Base-by-base conservation (phyloP, 1,140 invertebrate genomes). In the Zaprionus capensis region DNA sequence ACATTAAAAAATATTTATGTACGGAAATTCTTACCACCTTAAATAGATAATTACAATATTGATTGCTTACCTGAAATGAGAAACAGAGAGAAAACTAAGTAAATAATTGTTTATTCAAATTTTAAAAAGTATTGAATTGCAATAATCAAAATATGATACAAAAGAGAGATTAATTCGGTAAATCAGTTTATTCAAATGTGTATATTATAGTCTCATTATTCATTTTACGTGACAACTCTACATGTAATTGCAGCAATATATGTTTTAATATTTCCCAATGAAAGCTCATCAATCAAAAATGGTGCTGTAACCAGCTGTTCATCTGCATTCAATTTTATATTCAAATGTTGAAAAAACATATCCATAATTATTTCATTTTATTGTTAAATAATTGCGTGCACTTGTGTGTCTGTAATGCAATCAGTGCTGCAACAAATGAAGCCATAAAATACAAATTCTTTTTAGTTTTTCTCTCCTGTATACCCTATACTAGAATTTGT, bases 321-420 rank as follows among this genome's bases (percentile, higher is more conserved):
- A 34, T 68, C 71, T 68, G 79, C 81, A 75, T 73, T 65, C 49
- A 20, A 71, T 46, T 56, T 34, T 15, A 31, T 36, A 56, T 46
- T 44, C 22, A 55, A 53, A 71, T 71, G 31, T 56, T 41, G 2
- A 41, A 49, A 58, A 17, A 58, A 34, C 31, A 34, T 14, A 15
- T 17, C 34, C 31, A 58, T 20, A 22, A 17, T 34, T 34, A 4
- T 20, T 31, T 34, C 1, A 38, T 34, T 36, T 58, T 36, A 38
- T 58, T 36, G 31, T 36, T 22, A 36, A 38, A 36, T 36, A 38
- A 58, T 58, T n/a, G 34, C 31, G 20, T 20, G 56, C 34, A 20
- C 17, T 58, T 58, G 31, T 58, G 28, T 26, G 7, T 14, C 38
- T 41, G 38, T n/a, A 46, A 46, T 44, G 6, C 41, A 44, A 44